Conservation (phyloP, 2,888 invertebrate genomes). For the Philonicus albiceps region DNA sequence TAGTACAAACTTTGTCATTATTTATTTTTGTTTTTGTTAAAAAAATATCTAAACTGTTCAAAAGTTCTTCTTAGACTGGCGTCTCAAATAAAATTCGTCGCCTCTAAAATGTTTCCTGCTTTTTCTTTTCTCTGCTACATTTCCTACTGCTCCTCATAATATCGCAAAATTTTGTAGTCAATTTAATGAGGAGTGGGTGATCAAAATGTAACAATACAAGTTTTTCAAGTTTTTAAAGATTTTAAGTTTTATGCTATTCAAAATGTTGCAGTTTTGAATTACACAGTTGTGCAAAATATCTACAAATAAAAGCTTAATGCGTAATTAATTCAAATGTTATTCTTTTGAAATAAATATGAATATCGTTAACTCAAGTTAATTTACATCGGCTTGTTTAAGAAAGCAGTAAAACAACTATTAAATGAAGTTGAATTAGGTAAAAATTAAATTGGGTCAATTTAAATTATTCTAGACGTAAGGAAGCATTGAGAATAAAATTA, state of each 20-base stretch:
- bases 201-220: background rate
- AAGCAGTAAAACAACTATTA: background rate
- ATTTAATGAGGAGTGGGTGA: background rate
- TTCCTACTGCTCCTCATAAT: background rate
- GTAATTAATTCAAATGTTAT: background rate
- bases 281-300: background rate
- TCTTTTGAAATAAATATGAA: background rate
- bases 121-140: background rate
- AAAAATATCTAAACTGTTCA: background rate
- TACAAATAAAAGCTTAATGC: background rate
- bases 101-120: background rate
- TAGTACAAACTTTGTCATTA: background rate
- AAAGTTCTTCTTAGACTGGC: background rate
- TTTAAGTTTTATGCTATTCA: background rate
- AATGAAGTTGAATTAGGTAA: background rate
- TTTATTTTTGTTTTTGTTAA: too few species aligned
- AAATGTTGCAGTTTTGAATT: background rate
- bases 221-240: background rate
- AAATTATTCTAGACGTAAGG: background rate
- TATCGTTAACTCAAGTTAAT: background rate
- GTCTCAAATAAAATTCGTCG: background rate
- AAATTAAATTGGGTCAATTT: background rate
- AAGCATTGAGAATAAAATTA: too few species aligned
- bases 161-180: background rate
- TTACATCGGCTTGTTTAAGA: background rate